Percentiles rank a stretch among this genome's conserved stretches.
These are phyloP conservation scores for Aplidium turbinatum DNA, from an alignment of 23 tunicate species.

Conservation along the genomic window DNA sequence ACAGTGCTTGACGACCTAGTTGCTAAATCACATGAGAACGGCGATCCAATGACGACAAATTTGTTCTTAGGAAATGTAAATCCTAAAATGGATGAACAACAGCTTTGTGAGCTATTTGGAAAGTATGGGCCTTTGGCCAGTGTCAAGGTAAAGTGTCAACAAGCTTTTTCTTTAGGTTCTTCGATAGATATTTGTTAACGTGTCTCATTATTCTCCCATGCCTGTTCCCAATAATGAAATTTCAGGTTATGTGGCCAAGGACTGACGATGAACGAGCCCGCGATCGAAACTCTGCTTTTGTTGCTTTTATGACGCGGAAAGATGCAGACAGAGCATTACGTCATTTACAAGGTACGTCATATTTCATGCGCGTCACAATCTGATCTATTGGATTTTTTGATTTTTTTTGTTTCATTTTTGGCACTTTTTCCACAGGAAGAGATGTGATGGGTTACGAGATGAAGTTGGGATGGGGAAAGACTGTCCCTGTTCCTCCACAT, in stretches of 20 bases:
- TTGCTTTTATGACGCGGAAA: constrained; percentile 94
- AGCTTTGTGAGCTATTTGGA: constrained; percentile 87
- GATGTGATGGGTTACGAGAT: constrained; percentile 79
- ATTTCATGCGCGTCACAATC: too few species aligned
- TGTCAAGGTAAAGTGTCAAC: constrained; percentile 96
- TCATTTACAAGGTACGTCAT: constrained; percentile 78
- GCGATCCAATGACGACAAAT: constrained; percentile 92
- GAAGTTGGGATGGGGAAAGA: constrained; percentile 97
- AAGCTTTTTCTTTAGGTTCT: too few species aligned
- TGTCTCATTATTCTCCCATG: too few species aligned
- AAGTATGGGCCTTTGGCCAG: constrained; percentile 97
- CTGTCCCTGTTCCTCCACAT: constrained; percentile 91
- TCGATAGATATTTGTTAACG: too few species aligned
- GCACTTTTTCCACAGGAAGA: too few species aligned
- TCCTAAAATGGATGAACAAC: constrained; percentile 89
- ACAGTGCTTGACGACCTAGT: constrained; percentile 91
- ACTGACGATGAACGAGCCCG: constrained; percentile 89
- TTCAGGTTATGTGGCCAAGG: constrained; percentile 96
- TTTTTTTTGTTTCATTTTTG: too few species aligned
- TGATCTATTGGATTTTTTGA: too few species aligned
- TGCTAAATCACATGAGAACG: constrained; percentile 81
- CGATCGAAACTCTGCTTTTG: constrained; percentile 93
- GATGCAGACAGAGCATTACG: constrained; percentile 90
- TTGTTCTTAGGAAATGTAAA: constrained; percentile 93
- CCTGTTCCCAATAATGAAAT: too few species aligned